Evolutionary conservation across 2,113 vertebrate species (phyloP), one percentile per base, ranked within the genome.

Genomic region (Furnarius figulus): DNA sequence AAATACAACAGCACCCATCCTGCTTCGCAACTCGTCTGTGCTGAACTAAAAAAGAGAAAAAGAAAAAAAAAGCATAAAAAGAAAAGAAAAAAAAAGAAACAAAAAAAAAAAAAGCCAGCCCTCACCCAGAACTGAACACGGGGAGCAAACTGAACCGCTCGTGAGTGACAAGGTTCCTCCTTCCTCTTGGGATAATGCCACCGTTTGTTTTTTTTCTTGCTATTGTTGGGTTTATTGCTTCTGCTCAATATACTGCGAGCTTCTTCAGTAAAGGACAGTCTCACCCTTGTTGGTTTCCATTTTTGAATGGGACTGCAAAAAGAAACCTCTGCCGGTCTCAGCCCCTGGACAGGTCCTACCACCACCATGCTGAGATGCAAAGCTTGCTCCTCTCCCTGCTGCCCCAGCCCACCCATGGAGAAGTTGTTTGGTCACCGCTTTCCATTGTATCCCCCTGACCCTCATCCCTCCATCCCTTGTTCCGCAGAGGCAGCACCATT

Each of bases 231-330:
- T 97, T 97, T 96, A 90, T 94, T 92, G 96, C 97, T 98, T 98
- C 86, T 97, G 97, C 98, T 98, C 97, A 86, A 14, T 98, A 97
- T 98, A 97, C 89, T 97, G 92, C 5, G 58, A 97, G 96, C 97
- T 97, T 97, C 94, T 96, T 97, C 96, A 88, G 95, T 95, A 97
- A 97, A 97, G 94, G 94, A 97, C 94, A 90, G 81, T 93, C 96
- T 93, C 94, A 90, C 62, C 77, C 88, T 94, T 87, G 68, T 87
- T 94, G 94, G 86, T 95, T 71, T 96, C 94, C 87, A 65, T 82
- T 94, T 93, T 81, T 77, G 17, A 81, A 91, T 20, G 80, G 87
- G 94, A 91, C 94, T 94, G 95, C 87, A 80, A 75, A 85, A 71
- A 86, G 85, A 95, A 94, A 89, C 44, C 50, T 91, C 85, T 75